Evolutionary conservation across 2,797 vertebrate genomes (phyloP).

Genomic region (Pseudochirops cupreus): DNA sequence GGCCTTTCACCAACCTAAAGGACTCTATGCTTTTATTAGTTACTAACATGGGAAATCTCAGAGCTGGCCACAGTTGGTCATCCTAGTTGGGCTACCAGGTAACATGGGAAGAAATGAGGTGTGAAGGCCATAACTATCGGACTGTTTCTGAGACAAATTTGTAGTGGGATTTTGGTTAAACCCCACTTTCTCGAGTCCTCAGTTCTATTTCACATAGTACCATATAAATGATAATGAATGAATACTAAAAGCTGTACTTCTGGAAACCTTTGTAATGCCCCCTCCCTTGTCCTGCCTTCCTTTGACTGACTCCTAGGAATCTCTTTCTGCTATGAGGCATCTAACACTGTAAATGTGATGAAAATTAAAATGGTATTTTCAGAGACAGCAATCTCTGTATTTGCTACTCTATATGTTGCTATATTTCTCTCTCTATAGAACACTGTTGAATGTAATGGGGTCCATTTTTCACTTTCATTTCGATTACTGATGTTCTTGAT

Average conservation of each 20-base stretch:
- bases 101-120: not conserved
- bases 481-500: constrained; percentile 55
- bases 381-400: constrained; percentile 61
- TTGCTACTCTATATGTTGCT: constrained; percentile 60
- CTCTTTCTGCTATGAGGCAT: constrained; percentile 9
- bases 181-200: not conserved
- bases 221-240: not conserved
- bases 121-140: not conserved
- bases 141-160: not conserved
- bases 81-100: not conserved
- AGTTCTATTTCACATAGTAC: not conserved
- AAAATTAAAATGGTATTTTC: constrained; percentile 32
- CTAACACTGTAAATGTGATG: constrained; percentile 39
- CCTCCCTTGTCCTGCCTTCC: not conserved
- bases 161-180: not conserved
- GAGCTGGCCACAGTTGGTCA: not conserved
- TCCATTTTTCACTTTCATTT: constrained; percentile 64
- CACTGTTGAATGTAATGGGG: not conserved
- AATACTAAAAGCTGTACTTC: not conserved
- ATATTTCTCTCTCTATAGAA: constrained; percentile 46
- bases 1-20: not conserved
- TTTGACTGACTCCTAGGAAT: constrained; percentile 31
- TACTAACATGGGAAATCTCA: not conserved
- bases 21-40: not conserved
- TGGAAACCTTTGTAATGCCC: not conserved